Base-by-base conservation (phyloP, 53 echinoderm and acorn worm species). In the Echinarachnius parma region DNA sequence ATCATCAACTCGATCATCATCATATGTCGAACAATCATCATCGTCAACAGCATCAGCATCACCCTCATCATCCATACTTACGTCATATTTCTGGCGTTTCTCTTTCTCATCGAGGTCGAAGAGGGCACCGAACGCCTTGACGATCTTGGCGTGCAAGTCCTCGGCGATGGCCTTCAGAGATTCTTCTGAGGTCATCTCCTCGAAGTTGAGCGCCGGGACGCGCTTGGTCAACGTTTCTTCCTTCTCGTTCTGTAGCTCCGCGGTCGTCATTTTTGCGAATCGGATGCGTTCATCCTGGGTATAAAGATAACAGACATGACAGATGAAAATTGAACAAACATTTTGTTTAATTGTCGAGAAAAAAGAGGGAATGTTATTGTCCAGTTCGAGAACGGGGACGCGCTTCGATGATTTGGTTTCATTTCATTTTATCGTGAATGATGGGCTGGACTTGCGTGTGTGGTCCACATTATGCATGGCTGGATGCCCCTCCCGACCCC, bases 31-130 rank as follows among this genome's bases (percentile, higher is more conserved):
- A n/a, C n/a, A n/a, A n/a, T n/a, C n/a, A n/a, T n/a, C n/a, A n/a
- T n/a, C n/a, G n/a, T n/a, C n/a, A n/a, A n/a, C n/a, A n/a, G n/a
- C n/a, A n/a, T 11, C 22, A 35, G 22, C n/a, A 16, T 5, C 13
- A 29, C 0, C 11, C 3, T 10, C 15, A 14, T 2, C 48, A 30
- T 50, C 4, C 16, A 24, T 21, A 42, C 58, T 72, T 28, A 72
- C 74, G 36, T 72, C 74, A 9, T 72, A 72, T 39, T 72, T 72
- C 57, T 72, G 74, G 21, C 74, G 31, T 29, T 72, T 72, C n/a
- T 72, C 74, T 18, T 56, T 72, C 74, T 72, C 15, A n/a, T 72
- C 56, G n/a, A 72, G 74, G 28, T 72, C 74, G 57, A 72, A 72
- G 58, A 72, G 74, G 45, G 11, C 28, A 44, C 74, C 74, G 42